Percentiles rank a stretch among this genome's conserved stretches.
phyloP scores from a whole-genome alignment of 2,113 vertebrate genomes.

The Phainopepla nitens region DNA sequence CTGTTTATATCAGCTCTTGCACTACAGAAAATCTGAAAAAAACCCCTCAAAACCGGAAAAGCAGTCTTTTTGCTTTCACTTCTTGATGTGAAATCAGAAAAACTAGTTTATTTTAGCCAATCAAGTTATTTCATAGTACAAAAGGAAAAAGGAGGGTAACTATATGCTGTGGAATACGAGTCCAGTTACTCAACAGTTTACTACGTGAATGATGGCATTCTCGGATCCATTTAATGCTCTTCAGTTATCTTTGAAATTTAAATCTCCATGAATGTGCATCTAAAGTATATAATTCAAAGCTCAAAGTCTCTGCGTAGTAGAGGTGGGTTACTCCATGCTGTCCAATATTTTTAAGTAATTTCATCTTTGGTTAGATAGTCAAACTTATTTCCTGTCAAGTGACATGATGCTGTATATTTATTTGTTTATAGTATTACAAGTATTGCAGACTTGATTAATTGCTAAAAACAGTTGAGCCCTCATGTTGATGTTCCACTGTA shows the following conservation, averaged over 20 bases:
- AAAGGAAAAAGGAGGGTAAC: neutral
- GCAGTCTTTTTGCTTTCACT: neutral
- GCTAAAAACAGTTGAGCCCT: neutral
- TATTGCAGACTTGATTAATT: neutral
- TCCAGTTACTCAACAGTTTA: neutral
- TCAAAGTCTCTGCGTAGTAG: neutral
- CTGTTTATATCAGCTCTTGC: neutral
- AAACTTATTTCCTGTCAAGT: neutral
- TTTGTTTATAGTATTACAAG: neutral
- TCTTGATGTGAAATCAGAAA: neutral
- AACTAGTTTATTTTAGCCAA: neutral
- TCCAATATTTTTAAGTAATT: neutral
- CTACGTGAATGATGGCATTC: neutral
- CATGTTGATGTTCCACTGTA: neutral
- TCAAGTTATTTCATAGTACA: neutral
- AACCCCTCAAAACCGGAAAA: neutral
- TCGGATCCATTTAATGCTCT: neutral
- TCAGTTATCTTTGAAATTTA: neutral
- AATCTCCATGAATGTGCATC: neutral
- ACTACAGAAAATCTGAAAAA: neutral
- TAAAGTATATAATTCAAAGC: neutral
- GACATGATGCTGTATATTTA: neutral
- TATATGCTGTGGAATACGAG: neutral
- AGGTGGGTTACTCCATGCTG: neutral
- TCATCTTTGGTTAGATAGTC: neutral